Base-by-base conservation (phyloP, 2,113 vertebrate genomes). In the Corythornis vintsioides region DNA sequence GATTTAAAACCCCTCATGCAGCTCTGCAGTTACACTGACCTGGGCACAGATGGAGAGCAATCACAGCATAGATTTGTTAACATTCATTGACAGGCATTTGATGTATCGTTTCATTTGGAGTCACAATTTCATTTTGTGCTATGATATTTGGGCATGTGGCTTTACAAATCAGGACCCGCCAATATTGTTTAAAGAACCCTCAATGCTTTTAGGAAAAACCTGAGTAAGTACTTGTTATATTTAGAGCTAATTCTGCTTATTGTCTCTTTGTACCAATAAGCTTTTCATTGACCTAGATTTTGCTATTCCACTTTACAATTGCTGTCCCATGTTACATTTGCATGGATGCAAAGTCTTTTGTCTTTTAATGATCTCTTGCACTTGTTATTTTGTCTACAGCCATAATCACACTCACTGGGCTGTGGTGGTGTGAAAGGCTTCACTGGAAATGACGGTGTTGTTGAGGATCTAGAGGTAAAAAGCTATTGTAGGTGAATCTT, bases 271-370 rank as follows among this genome's bases (percentile, higher is more conserved):
- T 60, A 80, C 69, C 61, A 88, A 65, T 66, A 90, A 90, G 89
- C 83, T 90, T 93, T 96, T 92, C 76, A 71, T 52, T 96, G 95
- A 96, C 95, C 94, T 94, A 94, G 83, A 93, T 96, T 94, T 89
- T 83, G 24, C 87, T 94, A 31, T 91, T 86, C 83, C 90, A 33
- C 88, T 95, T 96, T 88, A 92, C 72, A 80, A 86, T 91, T 91
- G 56, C 85, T 59, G 43, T 83, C 61, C 89, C 53, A 26, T 2
- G 19, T 86, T 95, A 64, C n/a, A 69, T 92, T 89, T 89, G 64
- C 87, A 86, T 72, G 78, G 82, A 85, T 83, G 78, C 64, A 47
- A 89, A 73, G 35, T 61, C 92, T 92, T 93, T 92, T 91, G 87
- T 93, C 75, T 93, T 71, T 72, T 50, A 15, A 15, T 35, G 56